A percentile compares a stretch with the other conserved stretches of the same genome.
Evolutionary conservation across 2,888 invertebrate genomes (phyloP).

Genomic region (Dexiosoma caninum): DNA sequence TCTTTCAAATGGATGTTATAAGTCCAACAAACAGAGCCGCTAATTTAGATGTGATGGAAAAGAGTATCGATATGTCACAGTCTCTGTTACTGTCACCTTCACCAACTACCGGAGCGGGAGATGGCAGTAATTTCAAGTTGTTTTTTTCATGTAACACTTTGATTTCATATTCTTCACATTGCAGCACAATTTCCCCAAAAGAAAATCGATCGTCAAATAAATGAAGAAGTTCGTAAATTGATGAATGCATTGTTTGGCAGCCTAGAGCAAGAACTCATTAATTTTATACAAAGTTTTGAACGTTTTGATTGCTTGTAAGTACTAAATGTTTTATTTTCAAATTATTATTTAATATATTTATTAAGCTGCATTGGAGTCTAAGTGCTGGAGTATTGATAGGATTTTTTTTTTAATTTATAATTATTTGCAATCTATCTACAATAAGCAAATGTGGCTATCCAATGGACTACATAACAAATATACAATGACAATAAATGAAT

Average conservation of each 20-base stretch:
- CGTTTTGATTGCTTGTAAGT: conserved; percentile 93
- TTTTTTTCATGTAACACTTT: background rate
- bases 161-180: background rate
- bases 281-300: conserved; percentile 91
- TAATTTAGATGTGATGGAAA: conserved; percentile 78
- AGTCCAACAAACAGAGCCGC: conserved; percentile 81
- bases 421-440: too few relatives aligned
- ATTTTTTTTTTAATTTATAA: too few relatives aligned
- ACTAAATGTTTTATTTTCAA: conserved; percentile 30
- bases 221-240: conserved; percentile 89
- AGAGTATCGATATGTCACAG: conserved; percentile 75
- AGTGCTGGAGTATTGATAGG: too few relatives aligned
- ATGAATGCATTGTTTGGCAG: conserved; percentile 94
- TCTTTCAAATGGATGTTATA: conserved; percentile 89
- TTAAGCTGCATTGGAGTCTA: too few relatives aligned
- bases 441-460: too few relatives aligned
- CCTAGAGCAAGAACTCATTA: conserved; percentile 90
- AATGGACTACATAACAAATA: too few relatives aligned
- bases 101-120: conserved; percentile 63
- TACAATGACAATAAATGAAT: too few relatives aligned
- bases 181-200: conserved; percentile 77
- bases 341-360: too few relatives aligned
- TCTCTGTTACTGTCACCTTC: conserved; percentile 66
- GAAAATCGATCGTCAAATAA: conserved; percentile 84
- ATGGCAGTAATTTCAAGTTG: conserved; percentile 40